Evolutionary conservation across 2,888 invertebrate species (phyloP).

Genomic region (Andrena flavipes): DNA sequence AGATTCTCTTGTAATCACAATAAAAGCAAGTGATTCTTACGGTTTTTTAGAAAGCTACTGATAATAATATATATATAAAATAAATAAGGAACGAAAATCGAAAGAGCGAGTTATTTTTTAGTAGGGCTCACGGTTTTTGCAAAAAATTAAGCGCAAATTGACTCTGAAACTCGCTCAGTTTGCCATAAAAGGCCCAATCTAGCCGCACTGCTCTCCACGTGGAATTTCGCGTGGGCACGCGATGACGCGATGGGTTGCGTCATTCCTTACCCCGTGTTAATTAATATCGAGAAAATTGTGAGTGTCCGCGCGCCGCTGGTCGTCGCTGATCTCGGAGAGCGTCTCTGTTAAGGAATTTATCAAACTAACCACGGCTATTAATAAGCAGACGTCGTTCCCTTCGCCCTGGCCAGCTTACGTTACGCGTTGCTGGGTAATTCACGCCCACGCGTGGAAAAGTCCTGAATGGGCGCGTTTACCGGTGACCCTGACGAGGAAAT

Average conservation of each 20-base stretch:
- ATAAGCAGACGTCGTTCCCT: conserved; percentile 27
- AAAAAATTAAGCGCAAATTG: too few species aligned
- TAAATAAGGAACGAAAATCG: too few species aligned
- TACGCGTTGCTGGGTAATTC: conserved; percentile 7
- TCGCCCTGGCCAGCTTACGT: conserved; percentile 4
- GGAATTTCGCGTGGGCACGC: conserved; percentile 7
- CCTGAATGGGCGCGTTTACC: background rate
- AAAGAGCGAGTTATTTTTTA: too few species aligned
- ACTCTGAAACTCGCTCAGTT: too few species aligned
- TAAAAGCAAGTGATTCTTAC: too few species aligned
- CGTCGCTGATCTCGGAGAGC: background rate
- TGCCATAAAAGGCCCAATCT: too few species aligned
- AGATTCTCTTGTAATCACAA: too few species aligned
- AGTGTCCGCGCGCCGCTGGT: background rate
- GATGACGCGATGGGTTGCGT: conserved; percentile 37
- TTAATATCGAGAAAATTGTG: conserved; percentile 13
- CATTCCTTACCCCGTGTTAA: conserved; percentile 1
- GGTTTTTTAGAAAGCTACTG: too few species aligned
- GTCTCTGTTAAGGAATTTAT: background rate
- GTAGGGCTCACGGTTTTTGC: too few species aligned
- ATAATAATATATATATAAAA: too few species aligned
- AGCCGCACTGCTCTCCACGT: background rate
- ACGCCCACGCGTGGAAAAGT: conserved; percentile 41
- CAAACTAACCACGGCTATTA: conserved; percentile 28
- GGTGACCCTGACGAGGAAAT: background rate